phyloP scores from a whole-genome alignment of 2,113 vertebrate species.

The Heterocephalus glaber region DNA sequence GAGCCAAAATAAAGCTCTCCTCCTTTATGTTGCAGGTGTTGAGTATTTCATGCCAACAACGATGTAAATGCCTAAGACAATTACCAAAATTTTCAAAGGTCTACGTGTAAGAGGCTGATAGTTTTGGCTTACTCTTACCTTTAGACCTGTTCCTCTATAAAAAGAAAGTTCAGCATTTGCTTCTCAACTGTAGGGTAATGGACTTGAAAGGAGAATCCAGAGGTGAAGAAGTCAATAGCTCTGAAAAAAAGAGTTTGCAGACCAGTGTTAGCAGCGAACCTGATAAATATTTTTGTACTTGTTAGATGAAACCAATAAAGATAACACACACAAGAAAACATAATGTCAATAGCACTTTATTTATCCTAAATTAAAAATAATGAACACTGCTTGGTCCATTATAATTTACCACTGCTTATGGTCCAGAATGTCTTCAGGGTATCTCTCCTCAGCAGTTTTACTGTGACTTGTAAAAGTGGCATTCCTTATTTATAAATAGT shows the following conservation, averaged over 20 bases:
- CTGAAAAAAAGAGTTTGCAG: constrained; percentile 2
- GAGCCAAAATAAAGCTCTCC: background rate
- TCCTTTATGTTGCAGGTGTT: background rate
- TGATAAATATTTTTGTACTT: constrained; percentile 56
- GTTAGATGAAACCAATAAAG: constrained; percentile 55
- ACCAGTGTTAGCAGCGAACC: background rate
- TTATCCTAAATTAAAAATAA: constrained; percentile 8
- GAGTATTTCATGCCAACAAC: background rate
- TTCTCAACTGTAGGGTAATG: background rate
- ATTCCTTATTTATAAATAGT: constrained; percentile 47
- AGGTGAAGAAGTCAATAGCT: background rate
- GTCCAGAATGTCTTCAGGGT: background rate
- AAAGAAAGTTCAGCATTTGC: background rate
- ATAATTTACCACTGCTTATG: background rate
- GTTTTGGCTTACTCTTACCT: background rate
- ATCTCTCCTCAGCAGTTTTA: background rate
- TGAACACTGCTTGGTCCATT: background rate
- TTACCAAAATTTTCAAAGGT: background rate
- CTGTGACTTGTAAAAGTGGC: background rate
- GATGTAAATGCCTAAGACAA: background rate
- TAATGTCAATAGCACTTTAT: background rate
- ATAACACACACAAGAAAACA: constrained; percentile 41
- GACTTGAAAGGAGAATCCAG: background rate
- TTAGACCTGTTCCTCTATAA: background rate
- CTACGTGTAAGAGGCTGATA: background rate